Evolutionary conservation across 64 coral and sea anemone genomes (phyloP).

Genomic region (Platygyra sinensis): DNA sequence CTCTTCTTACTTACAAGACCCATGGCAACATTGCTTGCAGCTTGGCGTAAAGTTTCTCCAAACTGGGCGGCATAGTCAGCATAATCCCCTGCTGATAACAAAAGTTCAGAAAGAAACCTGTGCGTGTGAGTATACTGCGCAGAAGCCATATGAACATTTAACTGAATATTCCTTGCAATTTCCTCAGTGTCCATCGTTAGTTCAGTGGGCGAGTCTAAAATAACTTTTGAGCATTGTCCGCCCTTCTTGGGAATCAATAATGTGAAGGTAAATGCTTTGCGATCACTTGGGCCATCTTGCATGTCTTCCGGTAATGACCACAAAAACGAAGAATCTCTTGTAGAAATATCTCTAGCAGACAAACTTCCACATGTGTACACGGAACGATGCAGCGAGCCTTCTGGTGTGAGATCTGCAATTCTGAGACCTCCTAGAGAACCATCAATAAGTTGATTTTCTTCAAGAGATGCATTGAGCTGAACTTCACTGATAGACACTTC

Average conservation of each 20-base stretch:
- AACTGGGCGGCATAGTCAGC: constrained; percentile 82
- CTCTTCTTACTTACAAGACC: constrained; percentile 96
- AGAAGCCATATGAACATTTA: constrained; percentile 83
- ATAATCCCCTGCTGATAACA: constrained; percentile 88
- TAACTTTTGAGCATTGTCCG: constrained; percentile 36
- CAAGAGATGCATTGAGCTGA: constrained; percentile 73
- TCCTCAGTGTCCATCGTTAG: constrained; percentile 49
- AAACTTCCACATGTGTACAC: constrained; percentile 80
- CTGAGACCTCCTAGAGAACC: constrained; percentile 89
- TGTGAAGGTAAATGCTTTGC: constrained; percentile 83
- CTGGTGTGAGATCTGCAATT: constrained; percentile 92
- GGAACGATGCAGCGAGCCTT: constrained; percentile 81
- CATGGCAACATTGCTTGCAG: constrained; percentile 92
- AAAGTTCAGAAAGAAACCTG: constrained; percentile 89
- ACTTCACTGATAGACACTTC: constrained; percentile 84
- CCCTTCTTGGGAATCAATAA: constrained; percentile 79
- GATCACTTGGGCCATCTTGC: constrained; percentile 56
- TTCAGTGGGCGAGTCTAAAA: constrained; percentile 30
- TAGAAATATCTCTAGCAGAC: constrained; percentile 27
- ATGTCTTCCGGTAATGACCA: constrained; percentile 72
- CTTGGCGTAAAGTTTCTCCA: constrained; percentile 86
- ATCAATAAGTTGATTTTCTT: constrained; percentile 76
- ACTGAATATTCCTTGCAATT: constrained; percentile 81
- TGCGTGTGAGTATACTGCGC: constrained; percentile 94
- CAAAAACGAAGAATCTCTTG: constrained; percentile 50